Percentiles rank a stretch among this genome's conserved stretches.
Evolutionary conservation across 2,888 invertebrate species (phyloP).

Genomic region (Nineta flava): DNA sequence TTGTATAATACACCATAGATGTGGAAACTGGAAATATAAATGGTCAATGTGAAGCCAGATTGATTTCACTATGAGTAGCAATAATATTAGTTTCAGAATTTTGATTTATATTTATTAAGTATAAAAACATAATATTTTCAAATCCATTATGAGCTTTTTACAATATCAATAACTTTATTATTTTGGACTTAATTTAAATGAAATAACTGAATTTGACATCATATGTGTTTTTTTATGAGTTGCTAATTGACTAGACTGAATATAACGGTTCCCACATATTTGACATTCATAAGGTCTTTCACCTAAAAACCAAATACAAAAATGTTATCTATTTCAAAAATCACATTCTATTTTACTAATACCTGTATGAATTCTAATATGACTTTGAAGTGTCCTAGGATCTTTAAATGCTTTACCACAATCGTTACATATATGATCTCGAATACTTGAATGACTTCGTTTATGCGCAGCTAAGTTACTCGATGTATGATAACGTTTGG

Average conservation of each 20-base stretch:
- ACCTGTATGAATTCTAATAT: constrained; percentile 23
- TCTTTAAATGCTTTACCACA: constrained; percentile 24
- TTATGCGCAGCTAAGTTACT: constrained; percentile 25
- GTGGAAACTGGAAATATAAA: no score
- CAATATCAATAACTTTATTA: no score
- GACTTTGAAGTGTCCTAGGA: constrained; percentile 22
- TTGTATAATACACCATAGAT: no score
- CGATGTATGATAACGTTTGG: constrained; percentile 20
- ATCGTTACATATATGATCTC: constrained; percentile 21
- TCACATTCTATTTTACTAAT: not conserved
- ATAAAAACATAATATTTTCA: no score
- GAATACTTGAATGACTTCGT: constrained; percentile 22
- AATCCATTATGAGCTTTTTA: no score
- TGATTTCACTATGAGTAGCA: no score
- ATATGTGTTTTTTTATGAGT: constrained; percentile 22
- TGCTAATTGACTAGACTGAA: constrained; percentile 24
- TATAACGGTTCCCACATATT: constrained; percentile 20
- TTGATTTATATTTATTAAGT: no score
- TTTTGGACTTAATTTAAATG: no score
- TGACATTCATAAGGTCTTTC: constrained; percentile 24
- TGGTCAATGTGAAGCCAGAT: no score
- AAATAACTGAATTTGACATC: not conserved
- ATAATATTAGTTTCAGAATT: no score
- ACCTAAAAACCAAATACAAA: constrained; percentile 1
- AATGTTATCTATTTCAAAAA: no score